A percentile compares a stretch with the other conserved stretches of the same genome.
Conservation (phyloP, 2,113 vertebrate genomes). For the Aviceda subcristata region DNA sequence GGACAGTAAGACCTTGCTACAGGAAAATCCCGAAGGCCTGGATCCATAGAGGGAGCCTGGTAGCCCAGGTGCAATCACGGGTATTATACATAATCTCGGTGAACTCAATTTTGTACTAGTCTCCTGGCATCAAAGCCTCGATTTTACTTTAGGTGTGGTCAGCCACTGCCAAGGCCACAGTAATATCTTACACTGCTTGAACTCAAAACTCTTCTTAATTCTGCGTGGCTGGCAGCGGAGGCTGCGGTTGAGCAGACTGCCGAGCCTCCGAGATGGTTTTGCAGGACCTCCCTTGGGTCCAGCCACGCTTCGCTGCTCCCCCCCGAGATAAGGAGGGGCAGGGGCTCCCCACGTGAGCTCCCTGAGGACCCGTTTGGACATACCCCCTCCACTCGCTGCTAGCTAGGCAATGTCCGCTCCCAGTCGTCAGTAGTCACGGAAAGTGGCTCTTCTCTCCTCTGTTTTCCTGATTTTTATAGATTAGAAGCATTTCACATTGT, state of each 20-base stretch:
- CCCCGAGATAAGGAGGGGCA: not conserved
- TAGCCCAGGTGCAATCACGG: not conserved
- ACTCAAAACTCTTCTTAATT: not conserved
- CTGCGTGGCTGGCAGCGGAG: not conserved
- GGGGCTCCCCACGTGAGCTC: not conserved
- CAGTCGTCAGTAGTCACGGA: not conserved
- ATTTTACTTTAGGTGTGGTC: not conserved
- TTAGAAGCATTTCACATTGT: not conserved
- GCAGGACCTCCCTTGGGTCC: not conserved
- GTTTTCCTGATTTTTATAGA: not conserved
- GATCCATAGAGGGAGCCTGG: not conserved
- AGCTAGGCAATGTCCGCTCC: not conserved
- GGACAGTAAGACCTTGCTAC: not conserved
- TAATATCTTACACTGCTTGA: not conserved
- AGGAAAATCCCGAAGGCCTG: not conserved
- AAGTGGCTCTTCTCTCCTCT: not conserved
- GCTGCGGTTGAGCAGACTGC: not conserved
- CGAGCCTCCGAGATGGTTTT: not conserved
- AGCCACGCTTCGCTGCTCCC: not conserved
- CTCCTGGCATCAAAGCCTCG: not conserved
- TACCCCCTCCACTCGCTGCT: not conserved
- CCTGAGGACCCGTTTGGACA: not conserved
- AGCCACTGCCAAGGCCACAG: not conserved
- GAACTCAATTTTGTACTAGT: accelerated
- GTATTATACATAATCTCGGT: not conserved